These are phyloP conservation scores for Phyllostomus hastatus DNA, from an alignment of 2,113 vertebrate genomes.

Conservation along the genomic window DNA sequence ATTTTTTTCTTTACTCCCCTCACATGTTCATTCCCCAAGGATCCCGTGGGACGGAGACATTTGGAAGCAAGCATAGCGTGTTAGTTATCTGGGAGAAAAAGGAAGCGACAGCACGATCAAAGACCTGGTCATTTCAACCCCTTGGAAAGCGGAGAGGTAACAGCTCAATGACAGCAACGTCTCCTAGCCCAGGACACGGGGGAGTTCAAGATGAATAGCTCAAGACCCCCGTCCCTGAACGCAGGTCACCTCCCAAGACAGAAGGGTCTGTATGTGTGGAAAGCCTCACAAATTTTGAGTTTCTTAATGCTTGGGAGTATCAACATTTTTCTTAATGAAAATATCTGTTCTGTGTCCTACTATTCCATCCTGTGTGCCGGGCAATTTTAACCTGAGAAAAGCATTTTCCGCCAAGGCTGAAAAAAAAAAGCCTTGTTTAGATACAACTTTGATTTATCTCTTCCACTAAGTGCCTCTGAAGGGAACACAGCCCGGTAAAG, in stretches of 20 bases:
- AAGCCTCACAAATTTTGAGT: not conserved
- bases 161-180: not conserved
- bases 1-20: not conserved
- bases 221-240: not conserved
- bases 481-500: not conserved
- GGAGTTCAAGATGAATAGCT: not conserved
- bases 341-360: not conserved
- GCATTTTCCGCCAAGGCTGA: not conserved
- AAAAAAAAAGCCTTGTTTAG: conserved; percentile 7
- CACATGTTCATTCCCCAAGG: not conserved
- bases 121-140: not conserved
- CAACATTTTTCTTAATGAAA: conserved; percentile 23
- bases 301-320: not conserved
- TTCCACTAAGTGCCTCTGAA: not conserved
- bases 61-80: not conserved
- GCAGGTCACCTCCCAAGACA: not conserved
- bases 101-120: not conserved
- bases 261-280: not conserved
- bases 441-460: conserved; percentile 32
- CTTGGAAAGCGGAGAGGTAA: not conserved
- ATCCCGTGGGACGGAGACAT: not conserved
- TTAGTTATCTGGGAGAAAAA: not conserved
- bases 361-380: not conserved
- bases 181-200: not conserved
- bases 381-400: conserved; percentile 51